Percentiles rank a stretch among this genome's conserved stretches.
phyloP scores from a whole-genome alignment of 1,140 invertebrate species.

The Parasteatoda tepidariorum region DNA sequence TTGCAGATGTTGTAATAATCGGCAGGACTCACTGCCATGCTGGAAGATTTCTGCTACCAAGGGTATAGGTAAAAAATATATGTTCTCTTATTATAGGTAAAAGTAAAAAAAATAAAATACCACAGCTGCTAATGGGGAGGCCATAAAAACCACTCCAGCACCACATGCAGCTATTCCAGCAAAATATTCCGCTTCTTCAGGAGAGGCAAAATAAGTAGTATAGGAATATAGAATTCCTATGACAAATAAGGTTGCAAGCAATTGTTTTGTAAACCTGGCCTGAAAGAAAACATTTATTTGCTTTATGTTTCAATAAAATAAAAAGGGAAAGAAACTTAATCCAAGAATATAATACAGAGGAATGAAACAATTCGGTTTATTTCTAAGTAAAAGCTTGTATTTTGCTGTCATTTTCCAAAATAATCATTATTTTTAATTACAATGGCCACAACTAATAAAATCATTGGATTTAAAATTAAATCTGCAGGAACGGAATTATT shows the following conservation, averaged over 20 bases:
- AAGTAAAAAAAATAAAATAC: no score
- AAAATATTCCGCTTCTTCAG: constrained; percentile 60
- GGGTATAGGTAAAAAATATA: no score
- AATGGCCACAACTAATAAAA: no score
- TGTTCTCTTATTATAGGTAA: no score
- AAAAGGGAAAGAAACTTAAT: constrained; percentile 62
- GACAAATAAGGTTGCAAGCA: constrained; percentile 57
- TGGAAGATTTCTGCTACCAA: no score
- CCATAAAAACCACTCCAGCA: constrained; percentile 81
- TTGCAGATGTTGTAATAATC: no score
- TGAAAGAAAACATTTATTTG: constrained; percentile 61
- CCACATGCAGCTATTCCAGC: constrained; percentile 77
- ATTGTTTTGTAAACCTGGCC: constrained; percentile 63
- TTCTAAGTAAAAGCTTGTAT: background rate
- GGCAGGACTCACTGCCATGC: no score
- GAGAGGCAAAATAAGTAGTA: constrained; percentile 3
- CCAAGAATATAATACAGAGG: background rate
- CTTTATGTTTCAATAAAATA: constrained; percentile 15
- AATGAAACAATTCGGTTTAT: background rate
- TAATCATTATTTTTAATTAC: no score
- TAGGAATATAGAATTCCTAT: constrained; percentile 57
- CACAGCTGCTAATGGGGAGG: constrained; percentile 80
- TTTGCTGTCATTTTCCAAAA: no score
- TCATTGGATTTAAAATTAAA: no score
- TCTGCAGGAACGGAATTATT: no score